A percentile compares a stretch with the other conserved stretches of the same genome.
Conservation (phyloP, 1,140 invertebrate genomes). For the Zophobas atratus region DNA sequence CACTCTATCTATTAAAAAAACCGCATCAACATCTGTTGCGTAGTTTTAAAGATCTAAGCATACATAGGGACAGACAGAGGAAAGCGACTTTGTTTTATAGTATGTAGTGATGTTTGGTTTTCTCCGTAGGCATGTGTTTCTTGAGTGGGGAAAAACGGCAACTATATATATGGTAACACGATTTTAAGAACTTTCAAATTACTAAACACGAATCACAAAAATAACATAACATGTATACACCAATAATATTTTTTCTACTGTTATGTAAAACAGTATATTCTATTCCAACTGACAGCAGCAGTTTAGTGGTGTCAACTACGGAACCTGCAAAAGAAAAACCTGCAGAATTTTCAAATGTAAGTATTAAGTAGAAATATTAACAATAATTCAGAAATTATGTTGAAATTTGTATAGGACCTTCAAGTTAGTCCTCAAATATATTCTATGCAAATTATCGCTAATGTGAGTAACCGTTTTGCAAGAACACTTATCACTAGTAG, state of each 20-base stretch:
- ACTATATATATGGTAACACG: no score
- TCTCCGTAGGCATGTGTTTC: no score
- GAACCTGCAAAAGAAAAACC: constrained; percentile 2
- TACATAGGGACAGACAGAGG: no score
- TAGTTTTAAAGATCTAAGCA: no score
- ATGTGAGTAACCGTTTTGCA: constrained; percentile 73
- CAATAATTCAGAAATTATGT: not conserved
- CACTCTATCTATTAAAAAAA: no score
- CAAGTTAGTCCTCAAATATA: constrained; percentile 60
- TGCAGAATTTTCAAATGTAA: not conserved
- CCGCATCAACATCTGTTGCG: no score
- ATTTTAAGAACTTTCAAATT: no score
- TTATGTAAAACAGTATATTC: constrained; percentile 5
- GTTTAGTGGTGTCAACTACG: constrained; percentile 15
- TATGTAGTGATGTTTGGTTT: no score
- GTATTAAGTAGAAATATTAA: not conserved
- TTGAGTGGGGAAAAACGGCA: no score
- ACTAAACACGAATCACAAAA: no score
- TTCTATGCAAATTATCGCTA: constrained; percentile 71
- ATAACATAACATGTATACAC: not conserved
- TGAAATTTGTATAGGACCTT: not conserved
- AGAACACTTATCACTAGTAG: constrained; percentile 72
- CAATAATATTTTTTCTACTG: not conserved
- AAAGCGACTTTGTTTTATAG: no score
- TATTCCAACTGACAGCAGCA: not conserved